These are phyloP conservation scores for Anser cygnoides DNA, from an alignment of 2,113 vertebrate species.

Conservation along the genomic window DNA sequence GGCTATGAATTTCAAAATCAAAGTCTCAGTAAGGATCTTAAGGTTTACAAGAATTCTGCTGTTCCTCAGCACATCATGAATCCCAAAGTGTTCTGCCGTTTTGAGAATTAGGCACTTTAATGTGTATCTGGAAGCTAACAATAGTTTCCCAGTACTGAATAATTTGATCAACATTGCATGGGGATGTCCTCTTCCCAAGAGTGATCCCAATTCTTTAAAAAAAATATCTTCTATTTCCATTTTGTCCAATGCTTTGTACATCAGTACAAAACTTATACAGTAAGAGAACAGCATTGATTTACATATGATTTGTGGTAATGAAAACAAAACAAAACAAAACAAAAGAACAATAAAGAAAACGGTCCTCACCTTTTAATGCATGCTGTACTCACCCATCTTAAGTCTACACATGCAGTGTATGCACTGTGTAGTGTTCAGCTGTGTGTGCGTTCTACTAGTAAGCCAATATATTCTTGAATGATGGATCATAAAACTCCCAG, in stretches of 20 bases:
- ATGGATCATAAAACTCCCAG: neutral
- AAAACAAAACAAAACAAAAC: neutral
- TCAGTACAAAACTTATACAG: neutral
- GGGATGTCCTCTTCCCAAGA: neutral
- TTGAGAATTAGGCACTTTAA: neutral
- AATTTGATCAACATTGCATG: neutral
- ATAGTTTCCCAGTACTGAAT: neutral
- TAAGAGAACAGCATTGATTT: neutral
- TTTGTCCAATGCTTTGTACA: neutral
- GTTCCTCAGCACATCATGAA: neutral
- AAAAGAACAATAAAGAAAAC: neutral
- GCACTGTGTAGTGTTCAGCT: neutral
- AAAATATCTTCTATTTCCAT: neutral
- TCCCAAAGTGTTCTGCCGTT: neutral
- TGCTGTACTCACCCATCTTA: neutral
- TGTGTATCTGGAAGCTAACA: neutral
- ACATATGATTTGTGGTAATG: neutral
- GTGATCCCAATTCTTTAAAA: neutral
- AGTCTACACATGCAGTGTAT: fast-evolving
- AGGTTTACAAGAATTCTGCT: neutral
- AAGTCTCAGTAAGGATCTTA: neutral
- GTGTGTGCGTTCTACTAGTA: neutral
- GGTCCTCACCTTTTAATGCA: neutral
- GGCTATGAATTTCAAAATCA: neutral
- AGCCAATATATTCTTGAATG: neutral